Base-by-base conservation (phyloP, 2,888 invertebrate species). In the Blastobasis adustella region DNA sequence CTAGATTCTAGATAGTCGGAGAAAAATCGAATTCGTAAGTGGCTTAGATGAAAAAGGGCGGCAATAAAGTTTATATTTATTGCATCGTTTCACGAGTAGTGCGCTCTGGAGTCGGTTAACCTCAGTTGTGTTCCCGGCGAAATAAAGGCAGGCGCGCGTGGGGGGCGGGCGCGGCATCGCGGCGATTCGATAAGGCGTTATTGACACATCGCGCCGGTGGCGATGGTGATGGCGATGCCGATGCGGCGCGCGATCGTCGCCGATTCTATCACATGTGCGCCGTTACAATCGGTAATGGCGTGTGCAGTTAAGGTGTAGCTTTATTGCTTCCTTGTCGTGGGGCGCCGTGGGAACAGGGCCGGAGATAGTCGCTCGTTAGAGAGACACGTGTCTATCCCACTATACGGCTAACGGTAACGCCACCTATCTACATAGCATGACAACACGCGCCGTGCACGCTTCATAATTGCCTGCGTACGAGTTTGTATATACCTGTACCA, bases 301-400 rank as follows among this genome's bases (percentile, higher is more conserved):
- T 80, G 76, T 79, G 83, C 84, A 82, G 87, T 83, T 83, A 85
- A 80, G 82, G 84, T 80, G 77, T 85, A 80, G 78, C 79, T 82
- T 86, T 86, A 87, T 86, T 86, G 74, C 86, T 86, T 87, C 87
- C 87, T 82, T 67, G 75, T 72, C 67, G 75, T 68, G 68, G 71
- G 66, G 74, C 73, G 75, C 66, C 73, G 78, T 82, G 85, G 76
- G 82, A 86, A 79, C 78, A 76, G 69, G 69, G 71, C 81, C 83
- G 80, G 82, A 87, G 83, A 87, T 84, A 82, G 82, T 79, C 69
- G 74, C 80, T 80, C 79, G 82, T 82, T 82, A 82, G 72, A 73
- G 73, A 69, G 73, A 74, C 79, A 80, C 76, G 73, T 74, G 77
- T 72, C 71, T 66, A 46, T 37, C 10, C 44, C 39, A 43, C 47